Evolutionary conservation across 2,113 vertebrate species (phyloP).

Genomic region (Hyperopisus bebe): DNA sequence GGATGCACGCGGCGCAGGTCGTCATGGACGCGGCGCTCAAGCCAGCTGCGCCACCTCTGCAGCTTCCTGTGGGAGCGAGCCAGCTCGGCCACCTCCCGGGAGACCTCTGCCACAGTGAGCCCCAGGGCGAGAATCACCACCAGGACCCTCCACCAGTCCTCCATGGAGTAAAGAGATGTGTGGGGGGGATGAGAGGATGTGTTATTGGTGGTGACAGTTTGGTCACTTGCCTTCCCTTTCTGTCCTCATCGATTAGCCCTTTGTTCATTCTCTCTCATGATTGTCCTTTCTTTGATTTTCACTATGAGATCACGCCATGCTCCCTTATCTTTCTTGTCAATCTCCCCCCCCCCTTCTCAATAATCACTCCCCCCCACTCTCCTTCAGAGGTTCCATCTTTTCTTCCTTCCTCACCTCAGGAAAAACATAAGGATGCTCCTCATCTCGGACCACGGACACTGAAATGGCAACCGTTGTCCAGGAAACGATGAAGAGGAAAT

Average conservation of each 20-base stretch:
- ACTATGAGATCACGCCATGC: neutral
- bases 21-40: constrained; percentile 34
- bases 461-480: constrained; percentile 59
- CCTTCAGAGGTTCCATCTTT: neutral
- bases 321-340: neutral
- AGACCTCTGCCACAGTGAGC: constrained; percentile 45
- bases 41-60: constrained; percentile 40
- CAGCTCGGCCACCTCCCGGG: constrained; percentile 51
- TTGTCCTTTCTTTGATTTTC: neutral
- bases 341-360: neutral
- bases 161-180: neutral
- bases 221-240: neutral
- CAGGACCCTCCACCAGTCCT: constrained; percentile 59
- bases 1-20: constrained; percentile 50
- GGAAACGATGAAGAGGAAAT: constrained; percentile 56
- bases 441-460: constrained; percentile 40
- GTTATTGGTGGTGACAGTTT: neutral
- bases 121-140: constrained; percentile 44
- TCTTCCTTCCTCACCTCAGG: constrained; percentile 40
- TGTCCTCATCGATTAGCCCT: neutral
- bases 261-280: neutral
- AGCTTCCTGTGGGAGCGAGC: constrained; percentile 42
- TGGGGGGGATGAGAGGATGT: neutral
- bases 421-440: constrained; percentile 42
- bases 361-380: neutral